Conservation (phyloP, 2,797 vertebrate species). For the Salmo trutta region DNA sequence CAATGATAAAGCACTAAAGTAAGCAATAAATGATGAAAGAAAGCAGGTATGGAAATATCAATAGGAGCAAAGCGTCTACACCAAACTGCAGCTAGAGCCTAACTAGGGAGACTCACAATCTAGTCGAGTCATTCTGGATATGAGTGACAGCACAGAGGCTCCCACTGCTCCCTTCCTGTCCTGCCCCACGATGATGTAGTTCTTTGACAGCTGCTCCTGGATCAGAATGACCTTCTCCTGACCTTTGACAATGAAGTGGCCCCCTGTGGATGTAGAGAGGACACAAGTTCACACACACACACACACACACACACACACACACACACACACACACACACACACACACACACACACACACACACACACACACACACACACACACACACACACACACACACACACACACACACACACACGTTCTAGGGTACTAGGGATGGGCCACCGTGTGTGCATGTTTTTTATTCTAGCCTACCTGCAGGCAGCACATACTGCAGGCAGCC, state of each 20-base stretch:
- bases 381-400: too few species aligned
- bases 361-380: too few species aligned
- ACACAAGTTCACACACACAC: constrained; percentile 85
- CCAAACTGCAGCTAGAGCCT: background rate
- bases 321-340: too few species aligned
- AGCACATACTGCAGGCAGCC: background rate
- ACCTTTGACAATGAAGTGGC: constrained; percentile 98
- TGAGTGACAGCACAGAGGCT: constrained; percentile 80
- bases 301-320: constrained; percentile 84
- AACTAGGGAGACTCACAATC: background rate
- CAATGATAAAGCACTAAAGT: background rate
- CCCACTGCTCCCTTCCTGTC: constrained; percentile 95
- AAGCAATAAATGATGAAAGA: too few species aligned
- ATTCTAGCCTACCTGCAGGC: too few species aligned
- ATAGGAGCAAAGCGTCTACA: too few species aligned
- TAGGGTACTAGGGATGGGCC: too few species aligned
- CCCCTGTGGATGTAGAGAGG: constrained; percentile 72
- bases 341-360: too few species aligned
- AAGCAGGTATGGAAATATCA: too few species aligned
- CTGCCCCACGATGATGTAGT: constrained; percentile 97
- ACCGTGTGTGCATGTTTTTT: too few species aligned
- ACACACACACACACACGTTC: too few species aligned
- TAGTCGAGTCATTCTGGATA: background rate
- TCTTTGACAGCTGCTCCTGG: constrained; percentile 98
- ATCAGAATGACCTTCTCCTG: constrained; percentile 98